Base-by-base conservation (phyloP, 2,888 invertebrate genomes). In the Chromoteleia sp. region DNA sequence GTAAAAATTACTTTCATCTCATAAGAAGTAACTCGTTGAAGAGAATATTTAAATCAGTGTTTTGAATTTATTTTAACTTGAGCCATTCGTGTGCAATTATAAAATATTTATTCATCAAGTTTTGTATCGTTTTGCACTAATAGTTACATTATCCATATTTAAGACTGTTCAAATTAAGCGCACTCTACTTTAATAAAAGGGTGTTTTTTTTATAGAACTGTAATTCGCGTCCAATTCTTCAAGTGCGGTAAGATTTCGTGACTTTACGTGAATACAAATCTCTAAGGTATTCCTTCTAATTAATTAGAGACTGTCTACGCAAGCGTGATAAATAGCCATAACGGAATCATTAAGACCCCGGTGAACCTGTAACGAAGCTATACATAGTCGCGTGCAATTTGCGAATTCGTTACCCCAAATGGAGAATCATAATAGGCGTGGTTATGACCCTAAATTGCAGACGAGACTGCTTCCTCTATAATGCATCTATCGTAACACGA, bases 251-350 rank as follows among this genome's bases (percentile, higher is more conserved):
- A 76, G 61, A 76, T 61, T 54, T 76, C 76, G 68, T 61, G 68
- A 81, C 73, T 73, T 73, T 17, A 15, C 73, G 76, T 82, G 84
- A 82, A 85, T 84, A 68, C 83, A 84, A 84, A 78, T 81, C 81
- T 77, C 52, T 54, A 67, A 70, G 81, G 85, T 74, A 78, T 81
- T 84, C 71, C 83, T 82, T 78, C 85, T 86, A 87, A 89, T 89
- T 89, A 88, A 89, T 88, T 89, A 88, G 83, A 84, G 81, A 82
- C 84, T 84, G 84, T 87, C 83, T 78, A 79, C 82, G 84, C 84
- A 83, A 84, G 79, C 81, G 84, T 88, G 88, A 89, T 88, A 87
- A 89, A 88, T 88, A 85, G 87, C 83, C 84, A 85, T 88, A 87
- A 85, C 86, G 83, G 84, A 86, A 88, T 88, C 88, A 88, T 87